Conservation (phyloP, 2,797 vertebrate genomes). For the Fistularia tabacaria region DNA sequence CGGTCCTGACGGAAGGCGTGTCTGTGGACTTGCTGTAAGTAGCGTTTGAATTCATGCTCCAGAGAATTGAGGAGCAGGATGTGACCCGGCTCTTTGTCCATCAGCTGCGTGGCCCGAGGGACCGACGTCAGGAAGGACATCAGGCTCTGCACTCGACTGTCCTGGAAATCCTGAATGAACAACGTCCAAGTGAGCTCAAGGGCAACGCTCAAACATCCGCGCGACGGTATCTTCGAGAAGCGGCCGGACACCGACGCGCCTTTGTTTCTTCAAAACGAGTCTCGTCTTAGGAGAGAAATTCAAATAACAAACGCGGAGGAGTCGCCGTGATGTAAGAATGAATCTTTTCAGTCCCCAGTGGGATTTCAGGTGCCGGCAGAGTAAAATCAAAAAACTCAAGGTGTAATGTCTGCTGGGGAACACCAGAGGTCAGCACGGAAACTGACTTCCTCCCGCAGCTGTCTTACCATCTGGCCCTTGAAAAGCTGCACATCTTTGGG, state of each 20-base stretch:
- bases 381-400: not conserved
- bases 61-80: conserved; percentile 70
- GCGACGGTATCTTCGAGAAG: no score
- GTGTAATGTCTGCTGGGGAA: conserved; percentile 22
- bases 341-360: no score
- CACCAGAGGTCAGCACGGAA: conserved; percentile 49
- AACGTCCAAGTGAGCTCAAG: not conserved
- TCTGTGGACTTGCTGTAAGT: conserved; percentile 76
- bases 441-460: conserved; percentile 2
- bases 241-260: no score
- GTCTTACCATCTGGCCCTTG: conserved; percentile 74
- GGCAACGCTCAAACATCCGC: not conserved
- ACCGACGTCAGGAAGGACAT: conserved; percentile 74
- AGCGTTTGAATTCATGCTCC: conserved; percentile 75
- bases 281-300: no score
- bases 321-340: no score
- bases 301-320: no score
- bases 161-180: conserved; percentile 69
- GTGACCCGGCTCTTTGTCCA: conserved; percentile 73
- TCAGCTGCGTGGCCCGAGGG: conserved; percentile 76
- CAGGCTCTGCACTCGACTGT: conserved; percentile 68
- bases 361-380: no score
- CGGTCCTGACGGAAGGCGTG: conserved; percentile 75
- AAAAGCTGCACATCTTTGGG: conserved; percentile 77
- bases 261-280: no score